Base-by-base conservation (phyloP, 1,140 invertebrate genomes). In the Hylaeus anthracinus region DNA sequence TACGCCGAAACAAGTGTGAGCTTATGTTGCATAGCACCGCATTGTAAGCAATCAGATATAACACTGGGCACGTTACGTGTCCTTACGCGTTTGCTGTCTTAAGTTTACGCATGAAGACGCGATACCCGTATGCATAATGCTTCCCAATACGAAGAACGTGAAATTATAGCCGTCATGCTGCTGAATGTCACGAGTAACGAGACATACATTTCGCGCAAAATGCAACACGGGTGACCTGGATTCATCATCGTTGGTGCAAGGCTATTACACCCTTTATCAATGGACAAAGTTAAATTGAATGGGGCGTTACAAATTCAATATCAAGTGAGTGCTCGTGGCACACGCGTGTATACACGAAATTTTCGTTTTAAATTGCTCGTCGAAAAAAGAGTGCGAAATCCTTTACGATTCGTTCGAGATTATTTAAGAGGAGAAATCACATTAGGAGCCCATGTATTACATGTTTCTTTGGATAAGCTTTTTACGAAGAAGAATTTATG, bases 191-290 rank as follows among this genome's bases (percentile, higher is more conserved):
- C 9, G 15, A 64, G 37, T 70, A 76, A 70, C 71, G 69, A 64
- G 70, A 64, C 48, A 45, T 37, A 66, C 14, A n/a, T 51, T n/a
- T 64, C 55, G 51, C 15, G 66, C 48, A 61, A 76, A 85, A 81
- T 82, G 51, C 64, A 70, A 69, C 73, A 64, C 51, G 69, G 41
- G n/a, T 86, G 80, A 86, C 84, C 85, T 56, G 83, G 37, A 86
- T 86, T 83, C 72, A 41, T 65, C 72, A 71, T 75, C 61, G 26
- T n/a, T 73, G 39, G 45, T 56, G 63, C 75, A 72, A 58, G 58
- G 69, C 74, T 60, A 61, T 82, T 10, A 55, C 12, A 60, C 67
- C 67, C 80, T 82, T 82, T 66, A 53, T 82, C 53, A 14, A 55
- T 43, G 37, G 45, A 8, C 55, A 12, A n/a, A 63, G 8, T 6